Base-by-base conservation (phyloP, 2,797 vertebrate genomes). In the Pitangus sulphuratus region DNA sequence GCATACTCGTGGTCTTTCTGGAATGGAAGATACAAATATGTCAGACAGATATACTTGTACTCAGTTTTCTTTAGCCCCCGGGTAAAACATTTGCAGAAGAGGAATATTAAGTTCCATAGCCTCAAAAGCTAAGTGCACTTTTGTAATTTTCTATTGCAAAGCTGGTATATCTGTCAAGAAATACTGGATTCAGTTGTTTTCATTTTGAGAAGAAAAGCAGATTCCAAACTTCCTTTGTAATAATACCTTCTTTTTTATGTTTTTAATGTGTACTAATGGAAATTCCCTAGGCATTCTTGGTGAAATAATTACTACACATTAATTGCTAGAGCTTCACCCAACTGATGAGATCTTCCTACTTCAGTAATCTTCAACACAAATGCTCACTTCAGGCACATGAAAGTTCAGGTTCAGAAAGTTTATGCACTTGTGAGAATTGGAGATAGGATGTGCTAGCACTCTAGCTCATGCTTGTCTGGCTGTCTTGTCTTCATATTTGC, bases 281-380 rank as follows among this genome's bases (percentile, higher is more conserved):
- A 95, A 89, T 88, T 78, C 82, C 87, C 50, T 71, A 61, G 51
- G 72, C 64, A 50, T 53, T 92, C 45, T 77, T 89, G 53, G 79
- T 37, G 45, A 87, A 72, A 75, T 75, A 53, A 75, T 82, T 89
- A 68, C 33, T 87, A 35, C 3, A 1, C 91, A 39, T 53, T 83
- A 80, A 75, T 87, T 89, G 21, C 37, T 85, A 68, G 53, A 85
- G 30, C 31, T 92, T 89, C 5, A 12, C 37, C 87, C 15, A 54
- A 12, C 35, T 71, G 37, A 37, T 93, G 64, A 69, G 60, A 19
- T 95, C 54, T 87, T 84, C 33, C 47, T 20, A 6, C 40, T 90
- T 95, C 22, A 51, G 2, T 90, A 37, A 42, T 66, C 45, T 48
- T 80, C 35, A 72, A 37, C 40, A 39, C 40, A 87, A 74, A 62